Evolutionary conservation across 2,888 invertebrate genomes (phyloP), one percentile per base, ranked within the genome.

Genomic region (Chymomyza amoena): DNA sequence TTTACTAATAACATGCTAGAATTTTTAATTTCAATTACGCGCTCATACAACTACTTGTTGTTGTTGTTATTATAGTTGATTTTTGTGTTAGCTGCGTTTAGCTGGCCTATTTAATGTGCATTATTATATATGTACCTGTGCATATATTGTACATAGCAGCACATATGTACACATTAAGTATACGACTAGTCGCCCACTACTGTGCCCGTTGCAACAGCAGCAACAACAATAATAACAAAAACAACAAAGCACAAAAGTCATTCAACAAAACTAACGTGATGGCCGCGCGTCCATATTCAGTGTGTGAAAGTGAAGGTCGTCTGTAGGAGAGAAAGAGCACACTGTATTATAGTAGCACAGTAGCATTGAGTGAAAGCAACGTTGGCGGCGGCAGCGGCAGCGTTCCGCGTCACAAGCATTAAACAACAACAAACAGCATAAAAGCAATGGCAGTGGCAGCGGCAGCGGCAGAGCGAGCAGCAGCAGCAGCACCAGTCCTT

Each of bases 291-390:
- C 9, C 16, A 15, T 39, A 13, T 45, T 67, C 66, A 70, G 71
- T 64, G 75, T 80, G 63, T 66, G 79, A 72, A 81, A 88, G 80
- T 84, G 87, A 84, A 84, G 84, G 84, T 84, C 84, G 88, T 84
- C 84, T 88, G 84, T 84, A 78, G 79, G 76, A 79, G 83, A 83
- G 77, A 80, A 77, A 78, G 84, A 84, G 85, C 73, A 45, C 39
- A 45, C 39, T 45, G 39, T 45, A 45, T 45, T 13, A 45, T 32
- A 32, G 32, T 32, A 9, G 70, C 75, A 77, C 67, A 76, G 67
- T 63, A 68, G 71, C 36, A 62, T 63, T 59, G 69, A 74, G 25
- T 28, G 15, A 16, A 16, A 18, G 18, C 20, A 54, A 10, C 20
- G 54, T 54, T 9, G 16, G 10, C 20, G 16, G 54, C 54, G 54